Conservation (phyloP, 2,797 vertebrate species). For the Lagorchestes hirsutus region DNA sequence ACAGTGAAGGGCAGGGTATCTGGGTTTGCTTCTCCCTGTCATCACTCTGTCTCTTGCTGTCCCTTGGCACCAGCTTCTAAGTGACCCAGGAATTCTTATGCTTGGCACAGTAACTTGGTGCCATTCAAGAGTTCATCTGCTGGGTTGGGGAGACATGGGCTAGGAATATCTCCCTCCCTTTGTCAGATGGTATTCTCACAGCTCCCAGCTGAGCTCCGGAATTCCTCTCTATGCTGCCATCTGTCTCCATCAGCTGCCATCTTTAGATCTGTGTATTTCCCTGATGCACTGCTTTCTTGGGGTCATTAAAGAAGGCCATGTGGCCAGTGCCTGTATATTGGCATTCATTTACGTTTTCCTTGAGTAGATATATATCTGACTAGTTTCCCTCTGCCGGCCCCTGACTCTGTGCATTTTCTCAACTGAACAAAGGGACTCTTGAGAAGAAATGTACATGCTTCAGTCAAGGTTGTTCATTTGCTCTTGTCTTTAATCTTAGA, state of each 20-base stretch:
- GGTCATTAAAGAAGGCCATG: neutral
- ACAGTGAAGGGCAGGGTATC: neutral
- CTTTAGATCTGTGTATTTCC: neutral
- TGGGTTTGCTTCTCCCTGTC: neutral
- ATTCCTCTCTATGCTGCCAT: neutral
- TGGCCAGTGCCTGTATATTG: neutral
- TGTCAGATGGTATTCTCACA: neutral
- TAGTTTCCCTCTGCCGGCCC: constrained; percentile 7
- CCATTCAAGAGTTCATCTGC: neutral
- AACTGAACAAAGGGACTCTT: neutral
- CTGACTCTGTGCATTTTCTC: neutral
- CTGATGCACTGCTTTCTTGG: neutral
- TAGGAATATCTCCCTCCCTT: neutral
- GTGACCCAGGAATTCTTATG: neutral
- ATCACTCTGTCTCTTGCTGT: neutral
- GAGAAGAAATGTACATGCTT: neutral
- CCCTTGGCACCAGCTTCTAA: neutral
- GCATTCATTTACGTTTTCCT: neutral
- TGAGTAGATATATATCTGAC: neutral
- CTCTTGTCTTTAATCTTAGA: constrained; percentile 78
- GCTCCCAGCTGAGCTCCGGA: neutral
- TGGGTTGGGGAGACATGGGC: neutral
- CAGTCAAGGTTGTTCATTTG: neutral
- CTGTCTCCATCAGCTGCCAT: constrained; percentile 1
- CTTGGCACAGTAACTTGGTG: neutral